Conservation (phyloP, 1,140 invertebrate genomes). For the Drosophila funebris region DNA sequence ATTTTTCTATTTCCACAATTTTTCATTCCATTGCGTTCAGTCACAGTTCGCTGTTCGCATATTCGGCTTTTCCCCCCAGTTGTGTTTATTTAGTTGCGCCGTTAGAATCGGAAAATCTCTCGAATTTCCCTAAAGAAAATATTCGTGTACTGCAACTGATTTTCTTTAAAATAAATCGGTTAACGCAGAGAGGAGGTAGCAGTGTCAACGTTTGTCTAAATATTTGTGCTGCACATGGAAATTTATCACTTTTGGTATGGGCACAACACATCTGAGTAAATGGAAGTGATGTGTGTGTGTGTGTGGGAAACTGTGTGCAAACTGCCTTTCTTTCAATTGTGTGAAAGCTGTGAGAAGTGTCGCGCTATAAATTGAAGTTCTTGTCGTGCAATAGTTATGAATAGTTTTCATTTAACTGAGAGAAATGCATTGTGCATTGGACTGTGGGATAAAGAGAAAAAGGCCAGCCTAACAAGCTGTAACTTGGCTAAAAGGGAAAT, state of each 20-base stretch:
- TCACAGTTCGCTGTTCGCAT: constrained; percentile 2
- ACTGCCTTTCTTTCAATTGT: background rate
- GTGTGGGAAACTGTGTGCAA: constrained; percentile 20
- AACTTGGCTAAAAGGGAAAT: background rate
- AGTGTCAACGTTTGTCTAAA: constrained; percentile 13
- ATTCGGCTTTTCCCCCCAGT: constrained; percentile 55
- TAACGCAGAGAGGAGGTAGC: background rate
- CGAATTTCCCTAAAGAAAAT: constrained; percentile 17
- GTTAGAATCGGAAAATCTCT: constrained; percentile 58
- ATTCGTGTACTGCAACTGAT: background rate
- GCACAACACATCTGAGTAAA: background rate
- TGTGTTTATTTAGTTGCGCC: constrained; percentile 73
- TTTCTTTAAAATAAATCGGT: background rate
- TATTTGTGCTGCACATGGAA: constrained; percentile 33
- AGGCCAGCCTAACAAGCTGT: background rate
- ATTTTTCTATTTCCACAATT: constrained; percentile 75
- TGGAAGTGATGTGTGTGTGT: no score
- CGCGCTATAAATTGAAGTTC: constrained; percentile 1
- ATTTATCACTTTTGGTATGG: constrained; percentile 34
- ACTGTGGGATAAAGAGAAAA: background rate
- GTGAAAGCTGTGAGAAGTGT: no score
- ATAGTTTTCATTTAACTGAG: constrained; percentile 1
- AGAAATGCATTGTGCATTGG: constrained; percentile 21
- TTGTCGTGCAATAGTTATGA: background rate
- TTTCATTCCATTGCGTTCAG: constrained; percentile 42